phyloP scores from a whole-genome alignment of 1,140 invertebrate genomes.

The Choristoneura fumiferana region DNA sequence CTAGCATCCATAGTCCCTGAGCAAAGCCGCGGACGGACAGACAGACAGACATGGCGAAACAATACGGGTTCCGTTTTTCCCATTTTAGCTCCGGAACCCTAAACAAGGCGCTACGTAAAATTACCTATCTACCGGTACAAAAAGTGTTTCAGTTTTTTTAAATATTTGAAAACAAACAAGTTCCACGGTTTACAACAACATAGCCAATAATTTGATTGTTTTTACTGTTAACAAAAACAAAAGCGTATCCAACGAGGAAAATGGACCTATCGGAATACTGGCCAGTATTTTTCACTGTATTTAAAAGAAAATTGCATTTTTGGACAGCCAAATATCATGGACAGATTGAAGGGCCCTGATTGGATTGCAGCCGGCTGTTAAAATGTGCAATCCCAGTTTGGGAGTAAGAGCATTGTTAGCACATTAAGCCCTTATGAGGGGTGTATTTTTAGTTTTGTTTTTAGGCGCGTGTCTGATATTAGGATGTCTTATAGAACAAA shows the following conservation, averaged over 20 bases:
- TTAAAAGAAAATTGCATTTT: conserved; percentile 12
- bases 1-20: too few relatives aligned
- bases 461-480: conserved; percentile 43
- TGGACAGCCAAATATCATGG: too few relatives aligned
- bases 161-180: too few relatives aligned
- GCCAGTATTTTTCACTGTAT: not conserved
- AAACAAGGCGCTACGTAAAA: too few relatives aligned
- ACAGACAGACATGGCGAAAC: too few relatives aligned
- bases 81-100: too few relatives aligned
- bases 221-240: not conserved
- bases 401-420: conserved; percentile 50
- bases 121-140: not conserved
- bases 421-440: conserved; percentile 65
- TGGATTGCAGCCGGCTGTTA: conserved; percentile 21
- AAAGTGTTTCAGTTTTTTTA: too few relatives aligned
- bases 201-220: too few relatives aligned
- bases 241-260: not conserved
- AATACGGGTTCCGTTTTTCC: too few relatives aligned
- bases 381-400: conserved; percentile 28
- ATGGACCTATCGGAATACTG: not conserved
- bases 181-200: too few relatives aligned
- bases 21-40: too few relatives aligned
- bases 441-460: conserved; percentile 66
- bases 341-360: conserved; percentile 15
- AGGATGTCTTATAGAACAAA: not conserved